phyloP scores from a whole-genome alignment of 2,113 vertebrate genomes.

The Cinclus mexicanus region DNA sequence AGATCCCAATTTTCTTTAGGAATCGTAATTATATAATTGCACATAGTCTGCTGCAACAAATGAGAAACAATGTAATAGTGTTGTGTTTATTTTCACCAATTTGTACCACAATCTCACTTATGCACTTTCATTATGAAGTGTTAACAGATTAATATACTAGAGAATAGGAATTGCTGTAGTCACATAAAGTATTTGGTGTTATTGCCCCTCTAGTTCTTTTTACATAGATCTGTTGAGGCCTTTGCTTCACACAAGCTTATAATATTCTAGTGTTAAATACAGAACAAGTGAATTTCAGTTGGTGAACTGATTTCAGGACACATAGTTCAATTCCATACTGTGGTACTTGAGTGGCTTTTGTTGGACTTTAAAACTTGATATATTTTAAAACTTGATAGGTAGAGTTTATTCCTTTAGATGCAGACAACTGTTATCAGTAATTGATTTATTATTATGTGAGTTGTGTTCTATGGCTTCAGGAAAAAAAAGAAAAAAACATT shows the following conservation, averaged over 20 bases:
- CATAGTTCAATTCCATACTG: not conserved
- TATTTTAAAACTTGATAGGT: not conserved
- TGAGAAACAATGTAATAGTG: not conserved
- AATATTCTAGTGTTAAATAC: not conserved
- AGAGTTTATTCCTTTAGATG: not conserved
- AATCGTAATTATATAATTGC: slow-evolving; percentile 55
- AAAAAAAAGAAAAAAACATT: not conserved
- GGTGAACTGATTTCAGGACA: not conserved
- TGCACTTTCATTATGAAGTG: not conserved
- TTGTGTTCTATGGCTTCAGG: not conserved
- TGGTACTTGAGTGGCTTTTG: not conserved
- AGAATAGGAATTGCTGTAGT: not conserved
- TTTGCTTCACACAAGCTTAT: not conserved
- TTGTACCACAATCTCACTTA: not conserved
- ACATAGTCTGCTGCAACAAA: slow-evolving; percentile 33
- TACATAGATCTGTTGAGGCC: not conserved
- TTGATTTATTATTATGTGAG: not conserved
- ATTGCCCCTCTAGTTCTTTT: not conserved
- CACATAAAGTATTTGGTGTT: not conserved
- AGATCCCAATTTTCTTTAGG: slow-evolving; percentile 45
- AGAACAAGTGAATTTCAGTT: not conserved
- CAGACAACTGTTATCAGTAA: not conserved
- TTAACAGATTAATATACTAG: not conserved
- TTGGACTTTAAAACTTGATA: not conserved
- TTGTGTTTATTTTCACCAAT: slow-evolving; percentile 15